Conservation (phyloP, 2,888 invertebrate species). For the Gryllus longicercus region DNA sequence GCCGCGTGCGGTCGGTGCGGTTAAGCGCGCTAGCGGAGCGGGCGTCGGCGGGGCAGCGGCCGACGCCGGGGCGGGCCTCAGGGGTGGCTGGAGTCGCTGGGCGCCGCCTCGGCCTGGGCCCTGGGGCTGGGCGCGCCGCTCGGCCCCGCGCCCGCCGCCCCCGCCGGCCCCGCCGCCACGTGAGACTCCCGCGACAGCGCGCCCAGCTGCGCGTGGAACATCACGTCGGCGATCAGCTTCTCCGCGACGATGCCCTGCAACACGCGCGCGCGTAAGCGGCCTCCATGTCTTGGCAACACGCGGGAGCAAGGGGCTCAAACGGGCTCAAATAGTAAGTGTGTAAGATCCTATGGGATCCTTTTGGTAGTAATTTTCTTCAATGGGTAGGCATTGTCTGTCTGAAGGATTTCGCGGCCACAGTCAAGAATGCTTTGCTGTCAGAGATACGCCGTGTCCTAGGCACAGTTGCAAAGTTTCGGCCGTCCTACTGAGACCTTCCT, state of each 20-base stretch:
- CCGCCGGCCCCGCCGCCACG: not conserved
- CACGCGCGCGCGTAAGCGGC: not conserved
- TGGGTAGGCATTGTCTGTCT: too few relatives aligned
- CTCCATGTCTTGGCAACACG: too few relatives aligned
- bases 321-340: too few relatives aligned
- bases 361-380: too few relatives aligned
- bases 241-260: not conserved
- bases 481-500: too few relatives aligned
- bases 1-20: too few relatives aligned
- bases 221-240: not conserved
- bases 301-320: too few relatives aligned
- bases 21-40: not conserved
- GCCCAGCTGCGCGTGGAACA: constrained; percentile 1
- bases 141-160: not conserved
- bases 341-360: too few relatives aligned
- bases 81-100: not conserved
- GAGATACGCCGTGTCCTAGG: too few relatives aligned
- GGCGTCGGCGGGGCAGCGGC: not conserved
- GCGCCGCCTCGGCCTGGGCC: not conserved
- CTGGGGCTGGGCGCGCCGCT: not conserved
- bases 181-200: not conserved
- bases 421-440: too few relatives aligned
- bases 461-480: too few relatives aligned
- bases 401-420: too few relatives aligned
- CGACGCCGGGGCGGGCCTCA: not conserved